These are phyloP conservation scores for Gallinago undulata DNA, from an alignment of 2,113 vertebrate genomes.

Conservation along the genomic window DNA sequence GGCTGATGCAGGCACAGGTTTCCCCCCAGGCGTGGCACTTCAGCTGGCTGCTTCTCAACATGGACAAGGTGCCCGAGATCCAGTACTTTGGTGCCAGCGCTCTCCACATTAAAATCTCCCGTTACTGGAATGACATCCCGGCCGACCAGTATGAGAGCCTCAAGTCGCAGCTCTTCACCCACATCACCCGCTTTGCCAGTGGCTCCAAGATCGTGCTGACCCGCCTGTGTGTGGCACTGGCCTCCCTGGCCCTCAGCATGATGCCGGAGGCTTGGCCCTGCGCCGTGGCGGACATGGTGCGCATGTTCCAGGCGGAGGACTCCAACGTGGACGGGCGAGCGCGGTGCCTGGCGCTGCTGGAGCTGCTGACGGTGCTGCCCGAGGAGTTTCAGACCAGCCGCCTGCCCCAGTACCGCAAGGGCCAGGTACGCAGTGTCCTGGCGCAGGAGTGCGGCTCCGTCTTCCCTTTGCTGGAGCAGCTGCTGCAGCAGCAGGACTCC, in stretches of 20 bases:
- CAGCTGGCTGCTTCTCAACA: conserved; percentile 93
- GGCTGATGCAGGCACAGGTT: conserved; percentile 99
- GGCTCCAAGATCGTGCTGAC: conserved; percentile 98
- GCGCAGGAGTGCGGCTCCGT: conserved; percentile 90
- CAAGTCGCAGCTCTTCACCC: conserved; percentile 95
- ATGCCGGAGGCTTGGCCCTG: conserved; percentile 98
- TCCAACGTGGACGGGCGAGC: conserved; percentile 91
- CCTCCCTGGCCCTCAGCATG: conserved; percentile 96
- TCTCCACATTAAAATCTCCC: conserved; percentile 97
- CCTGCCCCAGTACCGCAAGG: conserved; percentile 92
- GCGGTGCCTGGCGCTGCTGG: conserved; percentile 92
- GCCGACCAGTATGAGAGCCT: conserved; percentile 95
- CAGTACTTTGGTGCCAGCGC: conserved; percentile 98
- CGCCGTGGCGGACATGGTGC: conserved; percentile 95
- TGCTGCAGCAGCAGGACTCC: conserved; percentile 90
- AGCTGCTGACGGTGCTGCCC: conserved; percentile 94
- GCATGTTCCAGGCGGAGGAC: conserved; percentile 94
- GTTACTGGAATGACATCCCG: conserved; percentile 98
- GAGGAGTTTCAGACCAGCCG: conserved; percentile 99
- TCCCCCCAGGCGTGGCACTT: conserved; percentile 99
- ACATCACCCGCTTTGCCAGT: conserved; percentile 93
- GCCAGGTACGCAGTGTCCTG: conserved; percentile 92
- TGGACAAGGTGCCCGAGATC: conserved; percentile 98
- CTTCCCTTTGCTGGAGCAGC: conserved; percentile 93
- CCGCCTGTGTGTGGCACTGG: conserved; percentile 93